These are phyloP conservation scores for Gymnodraco acuticeps DNA, from an alignment of 2,797 vertebrate species.

Conservation along the genomic window DNA sequence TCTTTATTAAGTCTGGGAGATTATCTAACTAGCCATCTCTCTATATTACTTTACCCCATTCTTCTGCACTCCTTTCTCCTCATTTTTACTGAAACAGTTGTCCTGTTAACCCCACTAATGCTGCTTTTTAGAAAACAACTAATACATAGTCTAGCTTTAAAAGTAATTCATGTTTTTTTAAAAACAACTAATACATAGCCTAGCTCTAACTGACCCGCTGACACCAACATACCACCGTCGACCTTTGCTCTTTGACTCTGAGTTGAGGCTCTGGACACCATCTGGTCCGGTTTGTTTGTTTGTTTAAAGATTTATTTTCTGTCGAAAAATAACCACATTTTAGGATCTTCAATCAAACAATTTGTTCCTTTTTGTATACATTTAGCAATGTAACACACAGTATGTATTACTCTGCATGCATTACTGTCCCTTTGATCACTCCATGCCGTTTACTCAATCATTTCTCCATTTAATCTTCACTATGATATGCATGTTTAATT, in stretches of 20 bases:
- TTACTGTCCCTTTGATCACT: constrained; percentile 5
- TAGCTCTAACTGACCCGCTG: constrained; percentile 63
- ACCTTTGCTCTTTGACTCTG: constrained; percentile 63
- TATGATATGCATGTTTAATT: constrained; percentile 15
- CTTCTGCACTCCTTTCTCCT: background rate
- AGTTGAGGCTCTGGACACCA: constrained; percentile 53
- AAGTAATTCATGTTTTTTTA: too few relatives aligned
- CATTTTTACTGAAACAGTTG: background rate
- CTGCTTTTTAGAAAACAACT: constrained; percentile 27
- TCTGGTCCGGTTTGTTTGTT: constrained; percentile 55
- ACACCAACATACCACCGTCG: constrained; percentile 73
- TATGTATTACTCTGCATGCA: constrained; percentile 19
- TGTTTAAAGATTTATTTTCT: constrained; percentile 49
- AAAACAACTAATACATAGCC: constrained; percentile 30
- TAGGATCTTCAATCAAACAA: constrained; percentile 23
- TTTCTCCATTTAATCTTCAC: constrained; percentile 11
- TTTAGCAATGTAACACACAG: background rate
- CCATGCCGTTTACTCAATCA: background rate
- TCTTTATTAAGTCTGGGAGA: constrained; percentile 12
- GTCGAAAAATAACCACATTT: constrained; percentile 24
- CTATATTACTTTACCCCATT: constrained; percentile 12
- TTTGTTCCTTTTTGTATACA: constrained; percentile 34
- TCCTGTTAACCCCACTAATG: constrained; percentile 64
- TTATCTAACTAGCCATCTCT: background rate
- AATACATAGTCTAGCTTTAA: constrained; percentile 53